These are phyloP conservation scores for Chrysodeixis includens DNA, from an alignment of 2,888 invertebrate genomes.

Conservation along the genomic window DNA sequence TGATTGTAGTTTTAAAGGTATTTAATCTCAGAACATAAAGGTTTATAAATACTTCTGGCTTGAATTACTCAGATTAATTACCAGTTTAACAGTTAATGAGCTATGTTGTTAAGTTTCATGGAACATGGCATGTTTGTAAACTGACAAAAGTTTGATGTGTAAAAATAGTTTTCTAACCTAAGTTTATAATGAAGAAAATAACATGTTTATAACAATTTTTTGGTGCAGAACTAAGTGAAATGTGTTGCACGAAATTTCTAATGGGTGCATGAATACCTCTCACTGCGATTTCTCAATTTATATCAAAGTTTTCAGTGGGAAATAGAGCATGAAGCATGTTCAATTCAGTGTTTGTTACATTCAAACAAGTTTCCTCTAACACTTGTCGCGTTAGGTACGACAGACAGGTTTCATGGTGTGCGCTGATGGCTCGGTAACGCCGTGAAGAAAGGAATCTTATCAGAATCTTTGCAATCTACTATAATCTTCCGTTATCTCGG, in stretches of 20 bases:
- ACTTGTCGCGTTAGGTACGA: slow-evolving; percentile 17
- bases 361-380: slow-evolving; percentile 36
- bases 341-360: slow-evolving; percentile 49
- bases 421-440: slow-evolving; percentile 47
- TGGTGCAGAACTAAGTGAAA: slow-evolving; percentile 52
- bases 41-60: too few relatives aligned
- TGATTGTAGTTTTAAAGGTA: slow-evolving; percentile 8
- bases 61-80: neutral
- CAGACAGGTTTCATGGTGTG: slow-evolving; percentile 42
- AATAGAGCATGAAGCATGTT: slow-evolving; percentile 75
- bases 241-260: slow-evolving; percentile 55
- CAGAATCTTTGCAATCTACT: slow-evolving; percentile 82
- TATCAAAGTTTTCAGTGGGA: slow-evolving; percentile 72
- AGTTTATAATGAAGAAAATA: slow-evolving; percentile 12
- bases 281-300: slow-evolving; percentile 72
- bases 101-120: neutral
- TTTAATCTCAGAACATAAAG: neutral
- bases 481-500: slow-evolving; percentile 85
- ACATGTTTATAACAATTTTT: slow-evolving; percentile 26
- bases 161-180: slow-evolving; percentile 45
- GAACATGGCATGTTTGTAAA: neutral
- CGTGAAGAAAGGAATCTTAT: slow-evolving; percentile 75
- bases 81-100: neutral
- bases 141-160: slow-evolving; percentile 16
- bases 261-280: slow-evolving; percentile 69